Percentiles rank a stretch among this genome's conserved stretches.
Evolutionary conservation across 2,797 vertebrate genomes (phyloP).

Genomic region (Spheniscus humboldti): DNA sequence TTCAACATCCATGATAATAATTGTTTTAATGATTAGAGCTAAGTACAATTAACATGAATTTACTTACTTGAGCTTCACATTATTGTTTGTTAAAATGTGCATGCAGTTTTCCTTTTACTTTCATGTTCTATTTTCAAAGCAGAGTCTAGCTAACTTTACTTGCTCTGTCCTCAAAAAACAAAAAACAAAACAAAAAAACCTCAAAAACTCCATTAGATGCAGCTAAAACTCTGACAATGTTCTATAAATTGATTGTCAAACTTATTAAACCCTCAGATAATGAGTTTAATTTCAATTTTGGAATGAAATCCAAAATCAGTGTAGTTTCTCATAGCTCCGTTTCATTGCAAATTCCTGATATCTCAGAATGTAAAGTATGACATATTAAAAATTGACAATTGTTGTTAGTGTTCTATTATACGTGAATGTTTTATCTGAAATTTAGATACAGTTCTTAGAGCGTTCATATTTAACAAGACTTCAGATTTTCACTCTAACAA

Average conservation of each 20-base stretch:
- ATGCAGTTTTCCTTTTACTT: not conserved
- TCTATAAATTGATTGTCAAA: not conserved
- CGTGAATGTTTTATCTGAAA: not conserved
- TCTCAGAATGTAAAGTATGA: not conserved
- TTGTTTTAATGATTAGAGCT: not conserved
- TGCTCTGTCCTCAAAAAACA: not conserved
- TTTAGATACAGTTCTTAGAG: not conserved
- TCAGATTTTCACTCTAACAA: not conserved
- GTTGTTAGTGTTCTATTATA: not conserved
- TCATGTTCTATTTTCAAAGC: not conserved
- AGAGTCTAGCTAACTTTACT: not conserved
- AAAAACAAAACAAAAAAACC: not conserved
- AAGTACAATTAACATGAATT: not conserved
- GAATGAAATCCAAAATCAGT: not conserved
- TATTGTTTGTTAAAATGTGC: not conserved
- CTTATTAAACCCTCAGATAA: not conserved
- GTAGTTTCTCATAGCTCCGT: not conserved
- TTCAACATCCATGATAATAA: not conserved
- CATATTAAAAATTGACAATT: not conserved
- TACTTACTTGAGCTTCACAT: not conserved
- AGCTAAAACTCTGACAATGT: not conserved
- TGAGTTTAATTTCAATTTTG: not conserved
- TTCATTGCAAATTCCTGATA: not conserved
- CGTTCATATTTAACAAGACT: not conserved
- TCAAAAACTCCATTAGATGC: fast-evolving